Evolutionary conservation across 2,113 vertebrate species (phyloP).

Genomic region (Damaliscus lunatus): DNA sequence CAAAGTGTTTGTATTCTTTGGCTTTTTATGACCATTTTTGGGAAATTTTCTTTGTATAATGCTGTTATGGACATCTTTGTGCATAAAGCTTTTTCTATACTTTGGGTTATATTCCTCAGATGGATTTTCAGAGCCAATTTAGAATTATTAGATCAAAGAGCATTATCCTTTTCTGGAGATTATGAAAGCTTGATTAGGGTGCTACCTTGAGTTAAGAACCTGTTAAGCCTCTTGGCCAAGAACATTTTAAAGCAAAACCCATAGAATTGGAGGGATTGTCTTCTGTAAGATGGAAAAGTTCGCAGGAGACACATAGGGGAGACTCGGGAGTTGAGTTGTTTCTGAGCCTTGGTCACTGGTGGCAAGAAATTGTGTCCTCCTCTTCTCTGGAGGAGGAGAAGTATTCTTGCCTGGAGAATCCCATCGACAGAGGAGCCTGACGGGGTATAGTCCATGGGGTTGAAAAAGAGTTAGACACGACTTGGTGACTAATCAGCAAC

Average conservation of each 20-base stretch:
- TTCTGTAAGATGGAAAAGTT: neutral
- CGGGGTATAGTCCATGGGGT: neutral
- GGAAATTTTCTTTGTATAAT: neutral
- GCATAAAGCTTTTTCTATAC: neutral
- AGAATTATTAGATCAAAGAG: neutral
- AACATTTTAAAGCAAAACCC: constrained; percentile 7
- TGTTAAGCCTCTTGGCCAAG: neutral
- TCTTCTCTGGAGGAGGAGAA: neutral
- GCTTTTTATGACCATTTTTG: neutral
- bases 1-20: neutral
- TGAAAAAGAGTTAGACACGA: neutral
- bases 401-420: neutral
- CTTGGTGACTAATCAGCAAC: neutral
- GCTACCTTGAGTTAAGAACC: neutral
- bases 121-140: constrained; percentile 2
- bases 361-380: neutral
- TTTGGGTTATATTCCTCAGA: neutral
- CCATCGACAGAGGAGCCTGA: neutral
- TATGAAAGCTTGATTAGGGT: neutral
- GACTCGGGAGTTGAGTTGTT: neutral
- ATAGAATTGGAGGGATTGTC: neutral
- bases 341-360: neutral
- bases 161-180: neutral
- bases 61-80: neutral
- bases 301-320: neutral